Evolutionary conservation across 1,140 invertebrate species (phyloP), one percentile per base, ranked within the genome.

Genomic region (Eumaeus atala): DNA sequence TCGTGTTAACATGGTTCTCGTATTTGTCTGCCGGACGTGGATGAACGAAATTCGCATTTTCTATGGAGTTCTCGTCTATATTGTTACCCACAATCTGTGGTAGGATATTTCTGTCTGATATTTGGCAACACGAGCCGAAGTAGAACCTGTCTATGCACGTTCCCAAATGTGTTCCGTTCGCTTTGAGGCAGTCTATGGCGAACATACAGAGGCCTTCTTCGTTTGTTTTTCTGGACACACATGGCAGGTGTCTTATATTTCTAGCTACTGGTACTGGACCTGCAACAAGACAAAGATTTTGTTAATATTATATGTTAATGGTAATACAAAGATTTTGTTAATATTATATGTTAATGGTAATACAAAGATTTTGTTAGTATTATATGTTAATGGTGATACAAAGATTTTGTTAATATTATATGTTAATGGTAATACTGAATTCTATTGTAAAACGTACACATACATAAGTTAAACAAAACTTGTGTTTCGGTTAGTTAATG

Each of bases 81-180:
- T 83, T 76, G 37, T 87, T 88, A 16, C 73, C 74, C 36, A 75
- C 73, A 9, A 79, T 83, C 50, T 74, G 87, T 64, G 67, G 88
- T 70, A 64, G 86, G 66, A 69, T 69, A 77, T 85, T 75, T 64
- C 85, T 85, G 58, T 88, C 84, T 1, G 76, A 72, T 40, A 94
- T 88, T 65, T 93, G 93, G 83, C 96, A 97, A 71, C 96, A 97
- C 33, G 94, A 96, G 40, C 95, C 95, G 70, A 96, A 96, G 82
- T 96, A 96, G 82, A 96, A 97, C 48, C 95, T 91, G 83, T 97
- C 95, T 73, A 96, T 95, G 76, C 96, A 97, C 4, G 95, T 96
- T 49, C 95, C 95, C 58, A 97, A 86, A 70, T 97, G 95, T 1
- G 94, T 95, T 28, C 96, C 96, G 77, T 97, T 96, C 21, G 93